Percentiles rank a stretch among this genome's conserved stretches.
phyloP scores from a whole-genome alignment of 2,888 invertebrate species.

The Lapara coniferarum region DNA sequence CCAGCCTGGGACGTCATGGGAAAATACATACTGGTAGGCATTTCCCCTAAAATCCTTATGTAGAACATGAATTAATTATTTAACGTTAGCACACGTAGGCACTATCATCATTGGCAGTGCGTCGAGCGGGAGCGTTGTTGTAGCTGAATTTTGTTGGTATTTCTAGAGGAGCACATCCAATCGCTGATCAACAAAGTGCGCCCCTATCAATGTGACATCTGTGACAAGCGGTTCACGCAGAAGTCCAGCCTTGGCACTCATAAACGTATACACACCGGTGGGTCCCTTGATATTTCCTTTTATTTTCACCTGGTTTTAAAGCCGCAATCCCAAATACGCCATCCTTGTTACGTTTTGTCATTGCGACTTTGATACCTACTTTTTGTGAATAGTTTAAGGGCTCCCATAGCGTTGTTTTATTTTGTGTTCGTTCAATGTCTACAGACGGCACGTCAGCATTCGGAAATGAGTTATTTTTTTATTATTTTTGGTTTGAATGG shows the following conservation, averaged over 20 bases:
- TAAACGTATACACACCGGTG: conserved; percentile 90
- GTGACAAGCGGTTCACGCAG: conserved; percentile 92
- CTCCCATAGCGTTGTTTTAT: conserved; percentile 55
- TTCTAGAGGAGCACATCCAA: conserved; percentile 85
- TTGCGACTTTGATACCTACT: conserved; percentile 79
- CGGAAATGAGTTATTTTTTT: conserved; percentile 51
- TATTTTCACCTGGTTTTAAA: conserved; percentile 74
- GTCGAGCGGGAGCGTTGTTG: conserved; percentile 68
- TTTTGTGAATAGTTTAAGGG: conserved; percentile 84
- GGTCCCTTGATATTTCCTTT: conserved; percentile 80
- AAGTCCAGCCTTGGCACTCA: conserved; percentile 93
- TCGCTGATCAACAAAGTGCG: conserved; percentile 85
- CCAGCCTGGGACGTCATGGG: conserved; percentile 89
- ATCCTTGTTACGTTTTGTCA: conserved; percentile 42
- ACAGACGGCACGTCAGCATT: conserved; percentile 56
- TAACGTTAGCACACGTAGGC: conserved; percentile 76
- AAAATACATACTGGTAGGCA: conserved; percentile 87
- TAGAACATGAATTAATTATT: conserved; percentile 74
- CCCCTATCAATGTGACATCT: conserved; percentile 88
- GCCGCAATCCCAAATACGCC: conserved; percentile 65
- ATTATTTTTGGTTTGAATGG: conserved; percentile 33
- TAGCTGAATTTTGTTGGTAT: conserved; percentile 82
- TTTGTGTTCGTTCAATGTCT: conserved; percentile 31
- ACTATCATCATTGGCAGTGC: conserved; percentile 60
- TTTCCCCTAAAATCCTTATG: conserved; percentile 82